phyloP scores from a whole-genome alignment of 2,797 vertebrate species.

The Clarias laeviceps region DNA sequence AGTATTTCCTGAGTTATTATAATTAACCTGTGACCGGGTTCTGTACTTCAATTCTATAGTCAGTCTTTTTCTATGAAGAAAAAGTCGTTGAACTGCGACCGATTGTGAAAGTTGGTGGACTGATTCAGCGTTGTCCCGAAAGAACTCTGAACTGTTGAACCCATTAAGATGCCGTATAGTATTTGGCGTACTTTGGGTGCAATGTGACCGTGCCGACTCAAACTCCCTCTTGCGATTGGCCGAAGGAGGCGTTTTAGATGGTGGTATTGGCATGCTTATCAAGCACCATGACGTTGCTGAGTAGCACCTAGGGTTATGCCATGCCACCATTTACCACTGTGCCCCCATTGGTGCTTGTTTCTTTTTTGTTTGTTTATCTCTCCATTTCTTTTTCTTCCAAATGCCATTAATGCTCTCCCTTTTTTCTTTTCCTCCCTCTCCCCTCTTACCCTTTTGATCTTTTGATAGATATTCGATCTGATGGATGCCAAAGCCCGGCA shows the following conservation, averaged over 20 bases:
- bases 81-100: too few species aligned
- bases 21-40: neutral
- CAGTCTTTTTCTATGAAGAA: neutral
- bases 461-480: constrained; percentile 97
- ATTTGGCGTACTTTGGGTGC: neutral
- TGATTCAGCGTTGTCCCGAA: neutral
- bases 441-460: constrained; percentile 73
- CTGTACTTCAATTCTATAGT: neutral
- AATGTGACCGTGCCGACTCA: neutral
- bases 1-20: neutral
- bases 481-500: constrained; percentile 99
- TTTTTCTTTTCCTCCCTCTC: constrained; percentile 52
- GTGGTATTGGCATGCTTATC: neutral
- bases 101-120: neutral
- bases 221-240: neutral
- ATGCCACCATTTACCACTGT: constrained; percentile 14
- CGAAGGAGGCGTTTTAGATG: constrained; percentile 19
- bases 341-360: neutral
- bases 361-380: constrained; percentile 8
- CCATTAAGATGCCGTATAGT: neutral
- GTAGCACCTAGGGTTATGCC: neutral
- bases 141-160: neutral
- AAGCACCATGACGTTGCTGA: neutral
- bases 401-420: constrained; percentile 60
- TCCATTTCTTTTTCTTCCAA: constrained; percentile 20